Conservation (phyloP, 2,797 vertebrate genomes). For the Allobates femoralis region DNA sequence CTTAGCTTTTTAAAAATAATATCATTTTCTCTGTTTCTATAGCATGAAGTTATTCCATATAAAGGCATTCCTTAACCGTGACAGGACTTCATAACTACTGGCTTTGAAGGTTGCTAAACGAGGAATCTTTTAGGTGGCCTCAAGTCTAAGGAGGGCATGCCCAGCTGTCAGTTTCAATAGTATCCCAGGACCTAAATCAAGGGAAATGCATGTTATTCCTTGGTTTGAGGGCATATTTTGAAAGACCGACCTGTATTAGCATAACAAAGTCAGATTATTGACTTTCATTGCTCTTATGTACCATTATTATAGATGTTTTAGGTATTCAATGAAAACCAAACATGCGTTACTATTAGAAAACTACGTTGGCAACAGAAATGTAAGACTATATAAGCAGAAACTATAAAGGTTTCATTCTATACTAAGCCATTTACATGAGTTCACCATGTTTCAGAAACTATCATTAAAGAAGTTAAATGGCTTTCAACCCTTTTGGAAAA, state of each 20-base stretch:
- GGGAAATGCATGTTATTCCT: constrained; percentile 19
- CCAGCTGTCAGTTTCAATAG: constrained; percentile 59
- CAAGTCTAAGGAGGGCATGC: constrained; percentile 28
- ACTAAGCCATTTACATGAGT: constrained; percentile 14
- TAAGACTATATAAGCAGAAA: background rate
- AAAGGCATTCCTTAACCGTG: constrained; percentile 52
- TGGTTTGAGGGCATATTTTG: constrained; percentile 28
- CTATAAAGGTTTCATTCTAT: background rate
- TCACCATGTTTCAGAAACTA: constrained; percentile 66
- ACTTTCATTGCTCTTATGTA: constrained; percentile 79
- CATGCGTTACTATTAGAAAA: background rate
- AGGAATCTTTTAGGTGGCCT: constrained; percentile 45
- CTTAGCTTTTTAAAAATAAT: constrained; percentile 30
- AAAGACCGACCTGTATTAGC: constrained; percentile 71
- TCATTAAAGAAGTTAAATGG: constrained; percentile 82
- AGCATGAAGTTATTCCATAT: constrained; percentile 36
- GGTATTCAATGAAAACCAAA: constrained; percentile 8
- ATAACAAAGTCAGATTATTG: constrained; percentile 82
- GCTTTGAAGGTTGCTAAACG: constrained; percentile 42
- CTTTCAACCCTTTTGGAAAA: constrained; percentile 69
- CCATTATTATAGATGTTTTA: constrained; percentile 40
- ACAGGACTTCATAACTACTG: constrained; percentile 39
- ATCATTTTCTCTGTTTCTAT: constrained; percentile 37
- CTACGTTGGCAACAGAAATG: background rate
- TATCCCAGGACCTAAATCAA: constrained; percentile 32